Evolutionary conservation across 2,113 vertebrate genomes (phyloP), one percentile per base, ranked within the genome.

Genomic region (Ceuthmochares aereus): DNA sequence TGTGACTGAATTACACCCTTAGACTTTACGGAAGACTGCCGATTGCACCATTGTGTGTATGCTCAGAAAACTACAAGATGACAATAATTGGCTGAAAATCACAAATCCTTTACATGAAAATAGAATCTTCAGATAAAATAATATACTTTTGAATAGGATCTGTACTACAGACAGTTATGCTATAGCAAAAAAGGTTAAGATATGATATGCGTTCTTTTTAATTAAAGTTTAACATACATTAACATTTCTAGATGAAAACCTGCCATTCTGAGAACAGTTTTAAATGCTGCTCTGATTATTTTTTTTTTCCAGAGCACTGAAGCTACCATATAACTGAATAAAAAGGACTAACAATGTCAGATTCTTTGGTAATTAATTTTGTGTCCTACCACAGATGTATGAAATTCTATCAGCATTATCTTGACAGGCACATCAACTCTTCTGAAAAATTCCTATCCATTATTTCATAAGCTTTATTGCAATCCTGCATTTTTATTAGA

Each of bases 211-310:
- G 95, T 97, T 96, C 79, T 97, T 98, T 98, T 98, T 97, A 98
- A 98, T 97, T 98, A 96, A 98, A 97, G 91, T 97, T 97, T 95
- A 98, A 97, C 95, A 95, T 97, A 96, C 89, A 97, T 98, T 97
- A 97, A 97, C 96, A 97, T 97, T 98, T 98, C 94, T 95, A 97
- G 96, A 98, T 97, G 95, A 98, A 97, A 97, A 97, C 95, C 91
- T 96, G 95, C 97, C 97, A 97, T 96, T 98, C 95, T 84, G 82
- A 97, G 92, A 95, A 97, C 43, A 94, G 96, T 84, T 97, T 98
- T 96, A 97, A 98, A 97, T 95, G 97, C 93, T 89, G 79, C 93
- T 97, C 98, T 98, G 93, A 97, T 97, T 96, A 69, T 95, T 95
- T 75, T 87, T 75, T 84, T 97, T 96, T 97, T 97, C 85, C 96